A percentile compares a stretch with the other conserved stretches of the same genome.
phyloP scores from a whole-genome alignment of 2,797 vertebrate species.

The Morus bassanus region DNA sequence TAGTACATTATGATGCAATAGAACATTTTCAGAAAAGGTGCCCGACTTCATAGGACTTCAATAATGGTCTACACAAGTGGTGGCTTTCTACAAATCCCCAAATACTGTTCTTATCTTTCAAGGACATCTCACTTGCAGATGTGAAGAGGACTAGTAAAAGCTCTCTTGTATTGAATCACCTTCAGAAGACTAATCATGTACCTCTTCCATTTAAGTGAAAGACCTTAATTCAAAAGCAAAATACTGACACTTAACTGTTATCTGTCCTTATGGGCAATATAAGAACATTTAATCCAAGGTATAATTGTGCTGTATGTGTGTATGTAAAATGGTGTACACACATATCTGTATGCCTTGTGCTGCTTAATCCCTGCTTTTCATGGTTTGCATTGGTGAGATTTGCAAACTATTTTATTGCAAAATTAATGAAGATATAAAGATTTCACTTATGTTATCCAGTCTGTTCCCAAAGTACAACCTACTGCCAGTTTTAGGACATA shows the following conservation, averaged over 20 bases:
- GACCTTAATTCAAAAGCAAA: neutral
- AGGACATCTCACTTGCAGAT: neutral
- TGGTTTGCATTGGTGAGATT: neutral
- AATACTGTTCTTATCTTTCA: neutral
- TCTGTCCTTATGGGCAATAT: neutral
- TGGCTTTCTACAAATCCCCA: neutral
- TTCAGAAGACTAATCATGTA: neutral
- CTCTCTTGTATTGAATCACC: neutral
- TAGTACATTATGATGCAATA: neutral
- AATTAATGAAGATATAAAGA: neutral
- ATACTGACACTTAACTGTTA: neutral
- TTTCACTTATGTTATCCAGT: neutral
- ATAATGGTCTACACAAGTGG: neutral
- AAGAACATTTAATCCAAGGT: neutral
- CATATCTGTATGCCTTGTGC: neutral
- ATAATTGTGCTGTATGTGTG: neutral
- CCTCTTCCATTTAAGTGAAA: neutral
- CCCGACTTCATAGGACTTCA: neutral
- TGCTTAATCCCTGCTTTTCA: neutral
- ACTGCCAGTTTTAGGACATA: neutral
- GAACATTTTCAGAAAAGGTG: neutral
- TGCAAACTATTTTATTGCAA: neutral
- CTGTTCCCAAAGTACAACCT: neutral
- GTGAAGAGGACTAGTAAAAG: neutral
- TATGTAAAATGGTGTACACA: neutral